Evolutionary conservation across 2,888 invertebrate species (phyloP), one percentile per base, ranked within the genome.

Genomic region (Tetanocera ferruginea): DNA sequence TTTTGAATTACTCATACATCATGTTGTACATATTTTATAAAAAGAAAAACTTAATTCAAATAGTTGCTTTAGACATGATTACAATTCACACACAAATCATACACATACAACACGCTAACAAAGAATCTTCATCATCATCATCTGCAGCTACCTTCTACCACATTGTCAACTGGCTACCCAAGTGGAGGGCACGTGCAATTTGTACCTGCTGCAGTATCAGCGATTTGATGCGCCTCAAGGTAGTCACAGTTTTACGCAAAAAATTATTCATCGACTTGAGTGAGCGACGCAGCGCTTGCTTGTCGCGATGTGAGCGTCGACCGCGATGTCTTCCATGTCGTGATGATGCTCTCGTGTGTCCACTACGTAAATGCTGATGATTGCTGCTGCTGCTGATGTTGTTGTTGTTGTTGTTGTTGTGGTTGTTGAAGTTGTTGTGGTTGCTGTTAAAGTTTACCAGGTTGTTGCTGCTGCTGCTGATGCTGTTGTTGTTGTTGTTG

Each of bases 161-260:
- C 55, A 55, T 19, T 19, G 19, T 23, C 23, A 55, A 6, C 8
- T 19, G n/a, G 6, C 34, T 17, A n/a, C 28, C 64, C 5, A 28
- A n/a, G 8, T 64, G 64, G 0, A 31, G 64, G 28, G 64, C 64
- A 31, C 34, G 34, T 14, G 64, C 64, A n/a, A 77, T 37, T 23
- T 79, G 71, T 28, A 79, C 34, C 71, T 79, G 76, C 51, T 77
- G 77, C 34, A 67, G 14, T 2, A 79, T 76, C 73, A 79, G 62
- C 23, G 76, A 66, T 37, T 77, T 67, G 34, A 79, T 76, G 72
- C 77, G 79, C 55, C 62, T 17, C 76, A 79, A 66, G 6, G 76
- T 77, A 37, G 73, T 72, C 1, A 76, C 72, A 9, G 77, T 73
- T 11, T 62, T 76, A 11, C 76, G 67, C 55, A 79, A 51, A n/a